Evolutionary conservation across 2,797 vertebrate genomes (phyloP).

Genomic region (Sparus aurata): DNA sequence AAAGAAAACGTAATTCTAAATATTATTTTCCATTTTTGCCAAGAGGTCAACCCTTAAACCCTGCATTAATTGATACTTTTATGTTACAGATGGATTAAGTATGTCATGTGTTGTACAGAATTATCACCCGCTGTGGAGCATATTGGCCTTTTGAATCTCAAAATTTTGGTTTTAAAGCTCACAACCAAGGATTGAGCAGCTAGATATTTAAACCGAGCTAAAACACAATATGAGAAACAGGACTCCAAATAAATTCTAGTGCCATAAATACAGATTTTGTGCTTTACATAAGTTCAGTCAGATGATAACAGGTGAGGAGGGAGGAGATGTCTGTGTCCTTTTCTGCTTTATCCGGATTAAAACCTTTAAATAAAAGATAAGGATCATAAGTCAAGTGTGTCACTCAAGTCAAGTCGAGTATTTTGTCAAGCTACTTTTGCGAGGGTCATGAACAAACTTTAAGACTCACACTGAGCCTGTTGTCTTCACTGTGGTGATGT

Average conservation of each 20-base stretch:
- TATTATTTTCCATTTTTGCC: too few relatives aligned
- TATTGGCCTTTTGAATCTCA: slow-evolving; percentile 3
- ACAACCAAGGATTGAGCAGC: too few relatives aligned
- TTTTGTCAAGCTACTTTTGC: not conserved
- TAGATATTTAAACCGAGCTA: too few relatives aligned
- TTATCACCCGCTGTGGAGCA: not conserved
- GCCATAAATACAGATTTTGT: too few relatives aligned
- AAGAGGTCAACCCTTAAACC: too few relatives aligned
- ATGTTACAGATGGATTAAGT: not conserved
- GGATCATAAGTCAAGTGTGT: not conserved
- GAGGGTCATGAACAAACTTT: not conserved
- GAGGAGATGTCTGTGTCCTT: not conserved
- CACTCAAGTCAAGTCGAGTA: not conserved
- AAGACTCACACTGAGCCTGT: not conserved
- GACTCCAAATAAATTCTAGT: too few relatives aligned
- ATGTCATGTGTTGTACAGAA: not conserved
- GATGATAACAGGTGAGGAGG: not conserved
- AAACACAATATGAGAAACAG: too few relatives aligned
- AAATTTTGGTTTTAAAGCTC: not conserved
- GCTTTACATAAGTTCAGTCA: not conserved
- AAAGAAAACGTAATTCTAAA: too few relatives aligned
- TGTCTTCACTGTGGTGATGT: not conserved
- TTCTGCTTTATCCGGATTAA: not conserved
- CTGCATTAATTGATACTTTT: not conserved
- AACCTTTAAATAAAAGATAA: not conserved